Conservation (phyloP, 2,888 invertebrate genomes). For the Cataglyphis cursor region DNA sequence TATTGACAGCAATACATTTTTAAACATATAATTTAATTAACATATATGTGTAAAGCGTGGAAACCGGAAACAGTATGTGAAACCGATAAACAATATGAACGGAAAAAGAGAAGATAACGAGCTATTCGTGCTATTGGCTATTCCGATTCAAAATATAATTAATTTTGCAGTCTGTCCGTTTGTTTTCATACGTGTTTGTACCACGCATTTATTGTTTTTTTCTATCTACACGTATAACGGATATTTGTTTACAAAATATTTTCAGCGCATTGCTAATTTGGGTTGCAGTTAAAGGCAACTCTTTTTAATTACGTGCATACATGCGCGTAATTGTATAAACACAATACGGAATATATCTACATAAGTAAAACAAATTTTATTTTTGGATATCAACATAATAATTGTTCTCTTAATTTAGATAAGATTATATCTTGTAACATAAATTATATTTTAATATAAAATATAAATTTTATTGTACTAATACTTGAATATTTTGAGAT, state of each 20-base stretch:
- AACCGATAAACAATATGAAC: conserved; percentile 12
- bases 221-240: conserved; percentile 10
- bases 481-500: neutral
- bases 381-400: neutral
- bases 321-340: neutral
- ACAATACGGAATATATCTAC: neutral
- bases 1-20: neutral
- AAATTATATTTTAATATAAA: neutral
- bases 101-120: conserved; percentile 46
- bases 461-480: neutral
- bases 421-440: neutral
- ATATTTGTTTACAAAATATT: conserved; percentile 37
- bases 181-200: conserved; percentile 14
- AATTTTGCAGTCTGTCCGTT: conserved; percentile 33
- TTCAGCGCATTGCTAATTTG: conserved; percentile 25
- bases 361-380: neutral
- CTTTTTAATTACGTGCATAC: conserved; percentile 29
- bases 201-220: conserved; percentile 30
- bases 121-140: conserved; percentile 39
- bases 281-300: conserved; percentile 20
- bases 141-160: conserved; percentile 30
- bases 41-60: neutral
- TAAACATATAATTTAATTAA: neutral
- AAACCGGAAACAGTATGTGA: neutral
- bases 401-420: conserved; percentile 1